Conservation (phyloP, 2,888 invertebrate species). For the Lysandra coridon region DNA sequence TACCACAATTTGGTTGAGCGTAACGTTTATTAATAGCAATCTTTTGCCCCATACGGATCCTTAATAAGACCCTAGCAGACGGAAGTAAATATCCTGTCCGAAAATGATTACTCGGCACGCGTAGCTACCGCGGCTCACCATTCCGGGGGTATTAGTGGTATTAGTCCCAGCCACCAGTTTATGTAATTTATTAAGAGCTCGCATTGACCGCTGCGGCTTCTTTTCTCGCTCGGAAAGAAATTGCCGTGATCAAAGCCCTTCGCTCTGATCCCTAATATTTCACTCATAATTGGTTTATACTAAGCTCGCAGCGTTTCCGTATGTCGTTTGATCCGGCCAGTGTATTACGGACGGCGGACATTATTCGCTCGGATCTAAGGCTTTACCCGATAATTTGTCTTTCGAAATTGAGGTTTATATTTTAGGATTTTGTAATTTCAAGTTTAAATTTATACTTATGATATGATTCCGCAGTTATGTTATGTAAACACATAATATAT, state of each 20-base stretch:
- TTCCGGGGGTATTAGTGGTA: constrained; percentile 73
- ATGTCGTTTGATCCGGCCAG: constrained; percentile 75
- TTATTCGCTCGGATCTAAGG: constrained; percentile 71
- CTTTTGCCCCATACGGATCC: constrained; percentile 45
- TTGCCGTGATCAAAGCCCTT: constrained; percentile 75
- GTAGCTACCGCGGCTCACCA: constrained; percentile 76
- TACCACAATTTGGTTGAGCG: constrained; percentile 36
- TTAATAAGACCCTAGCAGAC: constrained; percentile 70
- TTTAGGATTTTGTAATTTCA: background rate
- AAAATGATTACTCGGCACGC: constrained; percentile 76
- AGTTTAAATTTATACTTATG: background rate
- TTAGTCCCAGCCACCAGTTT: constrained; percentile 67
- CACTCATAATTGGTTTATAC: constrained; percentile 81
- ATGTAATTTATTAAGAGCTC: constrained; percentile 78
- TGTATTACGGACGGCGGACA: constrained; percentile 74
- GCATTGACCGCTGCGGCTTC: constrained; percentile 66
- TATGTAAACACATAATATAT: too few relatives aligned
- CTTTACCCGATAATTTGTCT: constrained; percentile 66
- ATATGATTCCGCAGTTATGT: too few relatives aligned
- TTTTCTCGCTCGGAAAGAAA: constrained; percentile 68
- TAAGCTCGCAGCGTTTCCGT: constrained; percentile 75
- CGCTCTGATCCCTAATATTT: constrained; percentile 79
- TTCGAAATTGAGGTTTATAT: constrained; percentile 35
- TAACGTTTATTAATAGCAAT: constrained; percentile 42
- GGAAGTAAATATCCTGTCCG: constrained; percentile 75